Conservation (phyloP, 2,888 invertebrate species). For the Leptogaster cylindrica region DNA sequence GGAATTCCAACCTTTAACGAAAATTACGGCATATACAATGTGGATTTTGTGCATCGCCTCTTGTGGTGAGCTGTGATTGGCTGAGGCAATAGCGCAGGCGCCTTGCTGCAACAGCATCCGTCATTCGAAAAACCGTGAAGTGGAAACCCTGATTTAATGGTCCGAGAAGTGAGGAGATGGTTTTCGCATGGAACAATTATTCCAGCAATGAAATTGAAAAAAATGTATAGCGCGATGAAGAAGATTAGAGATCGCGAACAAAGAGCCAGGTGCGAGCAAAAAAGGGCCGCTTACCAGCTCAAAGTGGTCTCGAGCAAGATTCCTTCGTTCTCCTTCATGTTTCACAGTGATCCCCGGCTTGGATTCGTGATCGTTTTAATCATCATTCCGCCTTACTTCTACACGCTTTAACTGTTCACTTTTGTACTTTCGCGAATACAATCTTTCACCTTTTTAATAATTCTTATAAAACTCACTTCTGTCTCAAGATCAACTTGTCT, state of each 20-base stretch:
- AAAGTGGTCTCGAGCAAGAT: conserved; percentile 50
- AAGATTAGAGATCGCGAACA: background rate
- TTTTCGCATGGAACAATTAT: conserved; percentile 3
- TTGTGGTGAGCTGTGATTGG: background rate
- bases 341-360: conserved; percentile 16
- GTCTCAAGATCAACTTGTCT: too few relatives aligned
- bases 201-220: background rate
- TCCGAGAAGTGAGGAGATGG: background rate
- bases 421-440: too few relatives aligned
- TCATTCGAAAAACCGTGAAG: background rate
- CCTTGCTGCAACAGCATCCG: background rate
- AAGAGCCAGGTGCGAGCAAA: background rate
- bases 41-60: background rate
- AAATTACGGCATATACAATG: background rate
- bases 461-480: too few relatives aligned
- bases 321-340: conserved; percentile 50
- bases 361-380: background rate
- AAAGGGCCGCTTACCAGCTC: conserved; percentile 49
- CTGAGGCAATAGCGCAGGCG: background rate
- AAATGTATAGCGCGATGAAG: conserved; percentile 2
- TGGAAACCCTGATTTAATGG: conserved; percentile 13
- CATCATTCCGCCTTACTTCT: too few relatives aligned
- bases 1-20: conserved; percentile 6
- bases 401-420: too few relatives aligned
- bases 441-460: too few relatives aligned